Base-by-base conservation (phyloP, 2,113 vertebrate genomes). In the Passer montanus region DNA sequence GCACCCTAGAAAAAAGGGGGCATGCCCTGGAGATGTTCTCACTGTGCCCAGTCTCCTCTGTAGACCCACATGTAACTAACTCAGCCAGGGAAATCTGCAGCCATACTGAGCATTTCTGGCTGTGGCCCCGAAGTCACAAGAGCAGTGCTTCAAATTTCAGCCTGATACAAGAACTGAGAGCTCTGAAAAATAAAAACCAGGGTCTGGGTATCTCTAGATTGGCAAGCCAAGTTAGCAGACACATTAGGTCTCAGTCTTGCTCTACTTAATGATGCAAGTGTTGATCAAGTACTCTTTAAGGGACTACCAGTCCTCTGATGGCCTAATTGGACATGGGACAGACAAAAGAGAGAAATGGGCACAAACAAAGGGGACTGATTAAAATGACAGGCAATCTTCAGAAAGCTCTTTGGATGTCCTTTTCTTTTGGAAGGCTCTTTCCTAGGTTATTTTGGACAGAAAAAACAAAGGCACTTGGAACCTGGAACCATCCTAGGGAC, bases 121-220 rank as follows among this genome's bases (percentile, higher is more conserved):
- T 27, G 13, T 28, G 56, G 27, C 41, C 39, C 13, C 28, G 49
- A 68, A 41, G 62, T 53, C 86, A 52, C 35, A 79, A 39, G 24
- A 76, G 1, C 19, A 67, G 35, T 0, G 0, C 49, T 67, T 74
- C 0, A 4, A 44, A 76, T 62, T 86, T 37, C 46, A 87, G 73
- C n/a, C 55, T 35, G 33, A 26, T n/a, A 35, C 2, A 56, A 87
- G 50, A 77, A 50, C 22, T 17, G 44, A 55, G 58, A 31, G 46
- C 33, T 67, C 59, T 50, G 68, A 56, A 77, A 77, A 92, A 66
- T 23, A 15, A 66, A 15, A 66, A 23, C 3, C 31, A 33, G 31
- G 27, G 13, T 63, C 62, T 82, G 52, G 6, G 11, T 60, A 56
- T 49, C 28, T 62, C 66, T 64, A 58, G 33, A 30, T 23, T 60